Base-by-base conservation (phyloP, 2,888 invertebrate genomes). In the Parnassius orleans region DNA sequence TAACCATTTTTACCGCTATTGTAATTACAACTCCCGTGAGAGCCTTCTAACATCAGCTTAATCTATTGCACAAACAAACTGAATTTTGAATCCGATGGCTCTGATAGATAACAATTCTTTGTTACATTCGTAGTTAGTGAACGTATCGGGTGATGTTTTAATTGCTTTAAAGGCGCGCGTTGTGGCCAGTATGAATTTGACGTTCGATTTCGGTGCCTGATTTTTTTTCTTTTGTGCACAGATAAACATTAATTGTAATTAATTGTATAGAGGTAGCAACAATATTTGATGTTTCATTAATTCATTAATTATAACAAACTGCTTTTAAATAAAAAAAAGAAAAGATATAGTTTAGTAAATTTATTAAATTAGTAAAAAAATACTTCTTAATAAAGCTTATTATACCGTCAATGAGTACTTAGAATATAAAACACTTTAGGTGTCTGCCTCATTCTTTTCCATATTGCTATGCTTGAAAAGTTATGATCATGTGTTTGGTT, bases 81-180 rank as follows among this genome's bases (percentile, higher is more conserved):
- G 69, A 68, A 70, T 73, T 73, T 71, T 68, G 69, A 66, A 53
- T 62, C 70, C 68, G 78, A 78, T 79, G 79, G 72, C 72, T 75
- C 69, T 71, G 63, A 77, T 76, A 79, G 79, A 79, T 79, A 77
- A 73, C 65, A 63, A 59, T 68, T 72, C 72, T 71, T 75, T 74
- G 77, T 77, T 75, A 72, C 71, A 69, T 72, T 72, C 68, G 66
- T 66, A 69, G 65, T 64, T 67, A 68, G 69, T 67, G 68, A 69
- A 71, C 65, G 69, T 68, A 72, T 74, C 72, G 69, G 68, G 64
- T 72, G 64, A 67, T 66, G 65, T 70, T 72, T 71, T 76, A 77
- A 77, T 76, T 77, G 72, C 72, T 68, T 64, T 67, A 66, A 19
- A 68, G 65, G 60, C 69, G 65, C 60, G 65, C 65, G 64, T 59